phyloP scores from a whole-genome alignment of 2,113 vertebrate genomes.

The Aegypius monachus region DNA sequence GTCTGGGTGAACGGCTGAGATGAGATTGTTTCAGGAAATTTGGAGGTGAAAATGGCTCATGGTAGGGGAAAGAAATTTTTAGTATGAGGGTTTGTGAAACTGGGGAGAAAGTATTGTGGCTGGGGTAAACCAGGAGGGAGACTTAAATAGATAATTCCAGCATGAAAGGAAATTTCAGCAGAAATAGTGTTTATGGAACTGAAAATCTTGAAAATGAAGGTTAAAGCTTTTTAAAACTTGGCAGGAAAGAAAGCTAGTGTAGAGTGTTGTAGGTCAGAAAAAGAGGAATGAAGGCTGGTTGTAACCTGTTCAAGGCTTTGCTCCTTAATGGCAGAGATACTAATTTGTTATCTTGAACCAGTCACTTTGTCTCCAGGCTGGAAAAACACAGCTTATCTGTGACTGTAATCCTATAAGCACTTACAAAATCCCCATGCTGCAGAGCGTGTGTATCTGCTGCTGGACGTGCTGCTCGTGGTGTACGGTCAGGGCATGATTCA shows the following conservation, averaged over 20 bases:
- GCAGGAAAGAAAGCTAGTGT: not conserved
- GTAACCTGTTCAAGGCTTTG: not conserved
- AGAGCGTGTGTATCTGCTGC: no score
- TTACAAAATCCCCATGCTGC: not conserved
- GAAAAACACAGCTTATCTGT: not conserved
- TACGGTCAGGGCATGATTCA: no score
- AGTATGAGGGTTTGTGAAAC: not conserved
- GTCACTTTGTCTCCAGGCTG: not conserved
- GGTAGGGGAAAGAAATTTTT: not conserved
- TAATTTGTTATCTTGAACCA: not conserved
- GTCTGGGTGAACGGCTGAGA: not conserved
- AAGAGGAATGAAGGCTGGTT: not conserved
- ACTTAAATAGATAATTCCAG: not conserved
- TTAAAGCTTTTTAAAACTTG: not conserved
- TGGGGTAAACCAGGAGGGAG: not conserved
- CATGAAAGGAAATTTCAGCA: not conserved
- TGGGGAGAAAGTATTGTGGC: not conserved
- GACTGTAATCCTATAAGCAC: not conserved
- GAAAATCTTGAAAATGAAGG: not conserved
- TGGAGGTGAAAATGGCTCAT: not conserved
- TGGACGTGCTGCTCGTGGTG: no score
- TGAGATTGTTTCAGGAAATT: not conserved
- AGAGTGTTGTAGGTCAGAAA: not conserved
- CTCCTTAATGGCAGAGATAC: not conserved
- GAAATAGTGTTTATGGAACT: not conserved